A percentile compares a stretch with the other conserved stretches of the same genome.
Evolutionary conservation across 2,888 invertebrate genomes (phyloP).

Genomic region (Campaea margaritaria): DNA sequence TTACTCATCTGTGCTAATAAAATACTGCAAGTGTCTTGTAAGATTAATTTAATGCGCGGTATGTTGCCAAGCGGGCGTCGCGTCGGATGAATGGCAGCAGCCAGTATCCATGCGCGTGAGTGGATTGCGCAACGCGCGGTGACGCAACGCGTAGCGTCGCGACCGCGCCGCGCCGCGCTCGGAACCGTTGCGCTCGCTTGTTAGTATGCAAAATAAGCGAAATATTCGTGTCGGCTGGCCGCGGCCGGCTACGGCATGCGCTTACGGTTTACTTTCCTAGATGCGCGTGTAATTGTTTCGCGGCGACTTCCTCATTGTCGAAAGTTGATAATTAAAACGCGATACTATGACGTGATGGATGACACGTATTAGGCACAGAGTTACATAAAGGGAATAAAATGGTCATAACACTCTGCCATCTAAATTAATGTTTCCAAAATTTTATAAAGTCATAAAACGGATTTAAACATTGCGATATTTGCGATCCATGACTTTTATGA

Average conservation of each 20-base stretch:
- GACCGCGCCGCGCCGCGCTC: conserved; percentile 58
- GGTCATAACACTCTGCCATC: too few species aligned
- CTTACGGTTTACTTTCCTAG: conserved; percentile 63
- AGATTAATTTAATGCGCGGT: conserved; percentile 45
- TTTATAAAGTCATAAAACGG: too few species aligned
- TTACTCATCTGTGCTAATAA: conserved; percentile 28
- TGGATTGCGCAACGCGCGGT: conserved; percentile 67
- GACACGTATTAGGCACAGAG: not conserved
- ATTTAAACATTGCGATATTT: too few species aligned
- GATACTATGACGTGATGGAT: conserved; percentile 12
- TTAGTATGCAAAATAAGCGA: conserved; percentile 80
- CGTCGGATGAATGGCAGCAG: conserved; percentile 75
- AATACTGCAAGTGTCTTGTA: conserved; percentile 29
- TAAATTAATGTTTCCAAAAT: too few species aligned
- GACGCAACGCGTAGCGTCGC: conserved; percentile 66
- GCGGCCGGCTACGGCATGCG: conserved; percentile 59
- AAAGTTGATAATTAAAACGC: conserved; percentile 32
- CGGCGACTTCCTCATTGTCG: conserved; percentile 43
- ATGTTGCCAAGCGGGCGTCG: conserved; percentile 69
- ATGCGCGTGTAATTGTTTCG: conserved; percentile 48
- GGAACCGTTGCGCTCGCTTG: conserved; percentile 58
- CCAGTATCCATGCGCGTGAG: conserved; percentile 69
- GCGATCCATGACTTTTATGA: too few species aligned
- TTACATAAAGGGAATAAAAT: too few species aligned
- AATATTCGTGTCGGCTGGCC: conserved; percentile 65